Percentiles rank a stretch among this genome's conserved stretches.
These are phyloP conservation scores for Aphelinus certus DNA, from an alignment of 1,140 invertebrate genomes.

Conservation along the genomic window DNA sequence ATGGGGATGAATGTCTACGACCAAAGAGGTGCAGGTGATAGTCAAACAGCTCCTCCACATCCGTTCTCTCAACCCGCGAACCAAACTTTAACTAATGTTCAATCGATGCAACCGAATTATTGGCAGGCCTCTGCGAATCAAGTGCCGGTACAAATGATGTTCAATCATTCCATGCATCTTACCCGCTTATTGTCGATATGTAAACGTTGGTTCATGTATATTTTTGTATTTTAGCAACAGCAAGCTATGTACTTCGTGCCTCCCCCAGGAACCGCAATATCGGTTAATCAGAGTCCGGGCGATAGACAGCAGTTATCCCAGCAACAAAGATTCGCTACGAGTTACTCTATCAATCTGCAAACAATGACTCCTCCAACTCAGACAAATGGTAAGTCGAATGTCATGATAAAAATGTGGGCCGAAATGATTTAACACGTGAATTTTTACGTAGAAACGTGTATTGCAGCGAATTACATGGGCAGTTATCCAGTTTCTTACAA, in stretches of 20 bases:
- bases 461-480: conserved; percentile 59
- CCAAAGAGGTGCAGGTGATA: conserved; percentile 54
- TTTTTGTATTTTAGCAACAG: conserved; percentile 49
- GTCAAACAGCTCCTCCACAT: conserved; percentile 53
- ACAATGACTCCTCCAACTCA: conserved; percentile 61
- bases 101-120: conserved; percentile 56
- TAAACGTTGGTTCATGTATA: neutral
- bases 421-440: neutral
- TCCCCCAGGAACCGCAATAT: conserved; percentile 54
- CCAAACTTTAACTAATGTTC: conserved; percentile 50
- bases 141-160: conserved; percentile 49
- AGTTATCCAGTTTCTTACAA: conserved; percentile 61
- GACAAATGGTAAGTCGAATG: conserved; percentile 48
- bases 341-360: conserved; percentile 61
- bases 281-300: conserved; percentile 54
- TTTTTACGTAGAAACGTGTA: neutral
- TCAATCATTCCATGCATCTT: neutral
- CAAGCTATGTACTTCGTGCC: conserved; percentile 63
- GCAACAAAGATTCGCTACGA: conserved; percentile 57
- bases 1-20: conserved; percentile 63
- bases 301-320: conserved; percentile 55
- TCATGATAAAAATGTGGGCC: neutral
- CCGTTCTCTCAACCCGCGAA: conserved; percentile 55
- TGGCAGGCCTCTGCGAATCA: conserved; percentile 60
- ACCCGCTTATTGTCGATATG: neutral